Evolutionary conservation across 2,888 invertebrate species (phyloP).

Genomic region (Caenorhabditis doughertyi): DNA sequence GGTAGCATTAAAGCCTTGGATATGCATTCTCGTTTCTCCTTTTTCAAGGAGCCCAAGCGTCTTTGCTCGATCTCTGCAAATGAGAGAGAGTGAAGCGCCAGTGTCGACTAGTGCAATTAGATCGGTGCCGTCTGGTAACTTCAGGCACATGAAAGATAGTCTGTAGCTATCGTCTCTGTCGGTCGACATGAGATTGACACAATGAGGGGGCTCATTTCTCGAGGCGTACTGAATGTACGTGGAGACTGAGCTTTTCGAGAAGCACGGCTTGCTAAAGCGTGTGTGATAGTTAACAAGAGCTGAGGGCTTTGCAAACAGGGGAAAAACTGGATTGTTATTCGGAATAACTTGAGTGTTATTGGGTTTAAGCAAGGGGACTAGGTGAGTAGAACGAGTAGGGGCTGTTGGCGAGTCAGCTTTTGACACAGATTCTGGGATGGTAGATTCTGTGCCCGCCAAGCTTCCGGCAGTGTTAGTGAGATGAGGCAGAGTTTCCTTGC

Average conservation of each 20-base stretch:
- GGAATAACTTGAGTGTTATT: too few relatives aligned
- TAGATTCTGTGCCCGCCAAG: background rate
- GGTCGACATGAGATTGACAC: background rate
- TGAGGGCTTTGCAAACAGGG: too few relatives aligned
- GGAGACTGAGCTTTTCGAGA: too few relatives aligned
- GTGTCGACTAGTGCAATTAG: background rate
- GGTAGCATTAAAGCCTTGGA: background rate
- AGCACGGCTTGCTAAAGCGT: too few relatives aligned
- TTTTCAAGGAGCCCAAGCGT: background rate
- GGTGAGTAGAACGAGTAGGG: background rate
- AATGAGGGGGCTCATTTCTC: background rate
- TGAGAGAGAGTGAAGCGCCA: conserved; percentile 2
- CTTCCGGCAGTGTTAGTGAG: background rate
- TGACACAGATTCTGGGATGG: background rate
- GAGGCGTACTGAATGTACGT: background rate
- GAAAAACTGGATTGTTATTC: too few relatives aligned
- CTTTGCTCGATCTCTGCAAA: background rate
- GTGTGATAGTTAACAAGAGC: too few relatives aligned
- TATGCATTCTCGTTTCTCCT: background rate
- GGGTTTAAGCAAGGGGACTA: too few relatives aligned
- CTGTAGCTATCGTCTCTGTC: background rate
- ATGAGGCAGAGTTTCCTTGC: background rate
- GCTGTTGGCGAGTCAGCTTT: conserved; percentile 6
- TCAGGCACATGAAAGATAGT: background rate
- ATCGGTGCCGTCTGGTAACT: background rate